phyloP scores from a whole-genome alignment of 2,797 vertebrate genomes.

The Hemitrygon akajei region DNA sequence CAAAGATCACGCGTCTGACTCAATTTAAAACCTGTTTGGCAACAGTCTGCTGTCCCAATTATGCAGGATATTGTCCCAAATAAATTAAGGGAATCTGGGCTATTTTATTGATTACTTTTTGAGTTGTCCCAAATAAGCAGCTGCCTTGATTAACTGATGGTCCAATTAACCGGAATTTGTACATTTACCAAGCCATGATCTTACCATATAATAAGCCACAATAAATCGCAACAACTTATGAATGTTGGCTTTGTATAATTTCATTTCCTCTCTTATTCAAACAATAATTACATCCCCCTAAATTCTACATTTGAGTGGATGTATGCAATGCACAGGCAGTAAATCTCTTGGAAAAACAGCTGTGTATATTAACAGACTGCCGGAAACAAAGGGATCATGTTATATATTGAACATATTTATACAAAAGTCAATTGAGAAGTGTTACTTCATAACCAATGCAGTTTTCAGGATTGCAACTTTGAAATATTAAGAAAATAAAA shows the following conservation, averaged over 20 bases:
- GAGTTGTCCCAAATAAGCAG: no score
- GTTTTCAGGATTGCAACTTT: not conserved
- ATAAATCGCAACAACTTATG: not conserved
- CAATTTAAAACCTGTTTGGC: no score
- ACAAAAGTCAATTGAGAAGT: not conserved
- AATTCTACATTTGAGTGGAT: not conserved
- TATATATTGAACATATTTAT: not conserved
- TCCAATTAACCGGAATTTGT: no score
- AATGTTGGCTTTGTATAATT: not conserved
- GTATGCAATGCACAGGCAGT: not conserved
- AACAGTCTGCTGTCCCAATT: no score
- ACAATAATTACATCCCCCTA: not conserved
- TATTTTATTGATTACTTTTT: no score
- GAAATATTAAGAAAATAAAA: not conserved
- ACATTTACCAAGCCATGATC: not conserved
- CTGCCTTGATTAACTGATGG: no score
- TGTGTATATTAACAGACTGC: not conserved
- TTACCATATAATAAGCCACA: not conserved
- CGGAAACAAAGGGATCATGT: not conserved
- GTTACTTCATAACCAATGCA: not conserved
- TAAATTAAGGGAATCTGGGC: no score
- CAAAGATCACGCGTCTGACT: no score
- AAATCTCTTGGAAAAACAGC: not conserved
- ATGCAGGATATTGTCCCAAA: no score
- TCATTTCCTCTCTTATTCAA: not conserved